Percentiles rank a stretch among this genome's conserved stretches.
Evolutionary conservation across 1,140 invertebrate genomes (phyloP).

Genomic region (Diorhabda elongata): DNA sequence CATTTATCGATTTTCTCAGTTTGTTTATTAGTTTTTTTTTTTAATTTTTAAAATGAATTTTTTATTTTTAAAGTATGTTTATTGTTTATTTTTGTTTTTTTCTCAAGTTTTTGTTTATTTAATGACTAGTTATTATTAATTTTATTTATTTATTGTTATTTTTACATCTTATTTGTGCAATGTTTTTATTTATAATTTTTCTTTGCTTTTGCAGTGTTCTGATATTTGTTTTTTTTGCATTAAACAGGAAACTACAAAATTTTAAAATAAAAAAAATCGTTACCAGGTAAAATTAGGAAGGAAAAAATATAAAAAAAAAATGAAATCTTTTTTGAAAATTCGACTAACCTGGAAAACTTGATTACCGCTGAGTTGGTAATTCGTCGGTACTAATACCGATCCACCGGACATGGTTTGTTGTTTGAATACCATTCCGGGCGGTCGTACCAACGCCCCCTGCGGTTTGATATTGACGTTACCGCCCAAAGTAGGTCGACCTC

Average conservation of each 20-base stretch:
- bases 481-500: slow-evolving; percentile 46
- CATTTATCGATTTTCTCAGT: too few relatives aligned
- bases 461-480: slow-evolving; percentile 22
- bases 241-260: background rate
- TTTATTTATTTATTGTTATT: too few relatives aligned
- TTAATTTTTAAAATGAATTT: too few relatives aligned
- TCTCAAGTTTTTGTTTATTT: too few relatives aligned
- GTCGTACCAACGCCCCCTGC: slow-evolving; percentile 30
- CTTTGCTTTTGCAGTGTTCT: too few relatives aligned
- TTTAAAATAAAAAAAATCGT: background rate
- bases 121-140: too few relatives aligned
- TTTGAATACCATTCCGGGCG: slow-evolving; percentile 55
- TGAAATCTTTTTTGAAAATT: background rate
- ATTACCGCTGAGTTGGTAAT: slow-evolving; percentile 57
- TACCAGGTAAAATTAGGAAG: background rate
- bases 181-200: too few relatives aligned
- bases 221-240: background rate
- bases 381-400: slow-evolving; percentile 55
- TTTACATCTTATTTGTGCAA: too few relatives aligned
- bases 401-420: slow-evolving; percentile 51
- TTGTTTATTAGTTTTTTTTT: too few relatives aligned
- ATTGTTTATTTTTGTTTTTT: too few relatives aligned
- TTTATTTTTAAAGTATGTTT: too few relatives aligned
- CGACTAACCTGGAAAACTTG: slow-evolving; percentile 59
- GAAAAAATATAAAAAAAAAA: background rate